A percentile compares a stretch with the other conserved stretches of the same genome.
These are phyloP conservation scores for Proisotoma minuta DNA, from an alignment of 2,888 invertebrate genomes.

Conservation along the genomic window DNA sequence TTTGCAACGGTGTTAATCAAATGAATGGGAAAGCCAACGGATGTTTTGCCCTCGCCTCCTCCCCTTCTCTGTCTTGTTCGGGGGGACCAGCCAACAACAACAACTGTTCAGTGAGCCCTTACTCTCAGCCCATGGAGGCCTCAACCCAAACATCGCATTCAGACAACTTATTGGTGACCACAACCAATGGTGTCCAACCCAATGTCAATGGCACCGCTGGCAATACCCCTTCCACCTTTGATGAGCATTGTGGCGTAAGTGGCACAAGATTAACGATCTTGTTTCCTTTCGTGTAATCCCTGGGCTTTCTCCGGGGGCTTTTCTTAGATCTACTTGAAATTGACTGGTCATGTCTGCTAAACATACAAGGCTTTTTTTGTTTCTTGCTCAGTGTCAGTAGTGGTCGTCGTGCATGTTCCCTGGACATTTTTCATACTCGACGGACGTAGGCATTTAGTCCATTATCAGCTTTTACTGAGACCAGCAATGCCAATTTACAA, in stretches of 20 bases:
- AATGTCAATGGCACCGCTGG: slow-evolving; percentile 11
- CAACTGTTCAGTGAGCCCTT: slow-evolving; percentile 9
- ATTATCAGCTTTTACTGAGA: slow-evolving; percentile 10
- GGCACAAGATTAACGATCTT: slow-evolving; percentile 32
- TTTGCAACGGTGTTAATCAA: slow-evolving; percentile 14
- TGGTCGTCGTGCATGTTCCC: background rate
- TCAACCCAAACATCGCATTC: slow-evolving; percentile 42
- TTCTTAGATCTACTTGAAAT: background rate
- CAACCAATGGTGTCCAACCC: slow-evolving; percentile 25
- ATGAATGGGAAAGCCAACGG: slow-evolving; percentile 18
- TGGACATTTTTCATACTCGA: slow-evolving; percentile 1
- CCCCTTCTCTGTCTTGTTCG: background rate
- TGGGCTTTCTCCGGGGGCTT: too few relatives aligned
- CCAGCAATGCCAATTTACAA: slow-evolving; percentile 10
- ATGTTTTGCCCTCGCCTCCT: slow-evolving; percentile 4
- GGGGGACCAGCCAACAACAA: slow-evolving; percentile 2
- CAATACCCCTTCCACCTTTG: slow-evolving; percentile 33
- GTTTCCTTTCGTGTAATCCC: slow-evolving; percentile 3
- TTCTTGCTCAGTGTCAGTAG: background rate
- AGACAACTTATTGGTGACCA: slow-evolving; percentile 20
- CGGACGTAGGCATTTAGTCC: slow-evolving; percentile 2
- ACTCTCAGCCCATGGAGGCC: slow-evolving; percentile 44
- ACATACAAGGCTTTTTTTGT: too few relatives aligned
- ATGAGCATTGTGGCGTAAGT: slow-evolving; percentile 46
- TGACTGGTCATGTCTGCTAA: too few relatives aligned